Percentiles rank a stretch among this genome's conserved stretches.
These are phyloP conservation scores for Reticulitermes speratus DNA, from an alignment of 1,140 invertebrate species.

Conservation along the genomic window DNA sequence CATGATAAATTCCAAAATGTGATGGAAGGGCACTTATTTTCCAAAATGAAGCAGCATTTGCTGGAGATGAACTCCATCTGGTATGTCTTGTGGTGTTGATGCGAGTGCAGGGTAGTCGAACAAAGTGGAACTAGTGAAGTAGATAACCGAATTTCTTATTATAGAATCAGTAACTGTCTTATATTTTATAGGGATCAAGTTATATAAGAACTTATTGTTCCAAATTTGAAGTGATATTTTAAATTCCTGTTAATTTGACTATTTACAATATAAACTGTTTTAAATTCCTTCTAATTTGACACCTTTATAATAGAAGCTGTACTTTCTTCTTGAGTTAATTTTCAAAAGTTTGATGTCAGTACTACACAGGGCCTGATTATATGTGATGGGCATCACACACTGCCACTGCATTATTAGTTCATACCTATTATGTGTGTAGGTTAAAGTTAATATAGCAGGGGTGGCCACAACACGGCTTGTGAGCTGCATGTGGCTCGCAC, in stretches of 20 bases:
- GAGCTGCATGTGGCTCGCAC: too few relatives aligned
- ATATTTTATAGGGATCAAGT: background rate
- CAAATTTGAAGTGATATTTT: slow-evolving; percentile 17
- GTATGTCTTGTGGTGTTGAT: background rate
- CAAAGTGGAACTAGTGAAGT: background rate
- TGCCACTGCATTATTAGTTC: background rate
- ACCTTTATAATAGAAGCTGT: background rate
- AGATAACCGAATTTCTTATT: background rate
- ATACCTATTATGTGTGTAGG: background rate
- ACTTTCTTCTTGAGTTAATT: slow-evolving; percentile 3
- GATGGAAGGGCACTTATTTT: background rate
- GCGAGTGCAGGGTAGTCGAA: background rate
- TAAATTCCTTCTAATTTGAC: background rate
- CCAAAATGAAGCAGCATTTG: background rate
- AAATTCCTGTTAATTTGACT: background rate
- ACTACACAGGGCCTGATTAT: too few relatives aligned
- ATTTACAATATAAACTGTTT: background rate
- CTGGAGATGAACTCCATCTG: background rate
- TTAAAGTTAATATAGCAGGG: background rate
- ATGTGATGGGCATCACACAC: background rate
- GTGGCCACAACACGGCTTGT: too few relatives aligned
- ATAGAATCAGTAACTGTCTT: background rate
- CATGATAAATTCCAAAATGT: too few relatives aligned
- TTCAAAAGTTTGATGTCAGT: background rate
- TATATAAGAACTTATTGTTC: background rate